Evolutionary conservation across 1,140 invertebrate species (phyloP).

Genomic region (Diploscapter pachys): DNA sequence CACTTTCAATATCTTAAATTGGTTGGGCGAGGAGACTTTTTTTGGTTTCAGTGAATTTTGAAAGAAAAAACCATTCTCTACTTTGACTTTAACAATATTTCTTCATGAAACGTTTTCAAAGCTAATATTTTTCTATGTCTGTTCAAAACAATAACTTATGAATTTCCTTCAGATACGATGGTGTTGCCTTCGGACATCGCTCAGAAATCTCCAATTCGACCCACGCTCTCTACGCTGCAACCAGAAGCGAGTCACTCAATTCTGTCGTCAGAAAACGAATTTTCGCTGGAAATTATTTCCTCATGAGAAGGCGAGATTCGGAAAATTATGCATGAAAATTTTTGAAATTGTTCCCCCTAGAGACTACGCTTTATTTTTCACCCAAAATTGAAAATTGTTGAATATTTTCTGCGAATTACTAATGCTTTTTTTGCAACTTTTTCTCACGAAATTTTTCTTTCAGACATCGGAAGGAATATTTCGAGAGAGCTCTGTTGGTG

Average conservation of each 20-base stretch:
- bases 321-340: too few relatives aligned
- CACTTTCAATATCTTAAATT: neutral
- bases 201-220: conserved; percentile 27
- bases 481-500: conserved; percentile 82
- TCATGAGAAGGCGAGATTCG: conserved; percentile 69
- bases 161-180: conserved; percentile 74
- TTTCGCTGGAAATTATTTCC: conserved; percentile 90
- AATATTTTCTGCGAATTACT: too few relatives aligned
- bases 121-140: too few relatives aligned
- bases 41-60: too few relatives aligned
- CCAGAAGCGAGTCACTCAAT: conserved; percentile 70
- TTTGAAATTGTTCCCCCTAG: too few relatives aligned
- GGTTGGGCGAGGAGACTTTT: too few relatives aligned
- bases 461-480: conserved; percentile 85
- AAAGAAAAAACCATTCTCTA: too few relatives aligned
- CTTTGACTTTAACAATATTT: too few relatives aligned
- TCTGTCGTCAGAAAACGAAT: conserved; percentile 88
- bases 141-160: too few relatives aligned
- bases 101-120: too few relatives aligned
- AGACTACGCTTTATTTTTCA: too few relatives aligned
- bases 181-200: conserved; percentile 78
- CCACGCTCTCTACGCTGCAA: conserved; percentile 39
- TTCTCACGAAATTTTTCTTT: conserved; percentile 34
- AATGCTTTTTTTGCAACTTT: conserved; percentile 1
- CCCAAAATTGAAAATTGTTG: too few relatives aligned